Conservation (phyloP, 2,797 vertebrate species). For the Falco naumanni region DNA sequence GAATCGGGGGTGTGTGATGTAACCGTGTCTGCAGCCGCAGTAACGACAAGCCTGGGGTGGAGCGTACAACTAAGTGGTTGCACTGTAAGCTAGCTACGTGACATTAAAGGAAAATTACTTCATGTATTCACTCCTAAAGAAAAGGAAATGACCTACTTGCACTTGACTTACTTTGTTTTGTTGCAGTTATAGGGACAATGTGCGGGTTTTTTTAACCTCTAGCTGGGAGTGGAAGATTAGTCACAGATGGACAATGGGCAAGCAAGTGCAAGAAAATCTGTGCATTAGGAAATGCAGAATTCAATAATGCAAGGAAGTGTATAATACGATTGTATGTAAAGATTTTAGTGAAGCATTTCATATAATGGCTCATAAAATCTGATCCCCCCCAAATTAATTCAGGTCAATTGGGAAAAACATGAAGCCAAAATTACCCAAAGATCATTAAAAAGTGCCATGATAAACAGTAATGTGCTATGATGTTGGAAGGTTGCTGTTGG, state of each 20-base stretch:
- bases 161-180: neutral
- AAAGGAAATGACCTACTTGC: neutral
- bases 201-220: neutral
- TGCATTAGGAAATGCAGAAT: neutral
- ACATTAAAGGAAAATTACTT: neutral
- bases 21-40: neutral
- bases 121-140: neutral
- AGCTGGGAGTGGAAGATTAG: neutral
- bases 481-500: neutral
- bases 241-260: neutral
- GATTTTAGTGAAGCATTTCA: neutral
- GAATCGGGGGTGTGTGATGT: neutral
- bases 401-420: neutral
- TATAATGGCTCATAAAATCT: neutral
- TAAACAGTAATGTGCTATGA: neutral
- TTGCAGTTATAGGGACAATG: neutral
- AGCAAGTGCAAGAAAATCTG: neutral
- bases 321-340: neutral
- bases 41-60: neutral
- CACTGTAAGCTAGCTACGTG: rapidly evolving
- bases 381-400: neutral
- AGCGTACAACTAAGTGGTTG: neutral
- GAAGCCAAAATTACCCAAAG: neutral
- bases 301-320: neutral
- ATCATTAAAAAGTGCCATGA: neutral